Base-by-base conservation (phyloP, 2,797 vertebrate species). In the Arctocebus calabarensis region DNA sequence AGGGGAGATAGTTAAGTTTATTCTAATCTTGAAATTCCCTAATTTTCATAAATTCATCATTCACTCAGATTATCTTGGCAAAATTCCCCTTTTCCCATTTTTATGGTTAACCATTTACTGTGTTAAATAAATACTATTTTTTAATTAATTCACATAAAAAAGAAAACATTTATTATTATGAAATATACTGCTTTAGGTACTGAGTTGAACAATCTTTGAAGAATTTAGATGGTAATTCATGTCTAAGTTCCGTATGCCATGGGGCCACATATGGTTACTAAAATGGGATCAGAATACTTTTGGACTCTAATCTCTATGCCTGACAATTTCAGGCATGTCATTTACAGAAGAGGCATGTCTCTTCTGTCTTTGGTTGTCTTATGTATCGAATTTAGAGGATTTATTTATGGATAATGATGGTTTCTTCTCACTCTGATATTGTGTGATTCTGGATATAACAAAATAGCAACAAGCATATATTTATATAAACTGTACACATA, bases 391-490 rank as follows among this genome's bases (percentile, higher is more conserved):
- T 97, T 92, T 84, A 73, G 81, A 96, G 88, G 34, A 14, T 73
- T 16, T 92, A 68, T 92, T 92, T 91, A 89, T 84, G 81, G 93
- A 94, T 62, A 92, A 70, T 59, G 57, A 90, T 52, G 34, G 29
- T 91, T 97, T 97, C 91, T 97, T 96, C 84, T 82, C 71, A 84
- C 75, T 94, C 94, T 97, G 91, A 97, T 96, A 96, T 77, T 96
- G 94, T 96, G 84, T 93, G 86, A 89, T 87, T 96, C 90, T 96
- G 81, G 81, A 84, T 97, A 95, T 96, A 92, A 94, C 59, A 97
- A 95, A 97, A 87, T 96, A 96, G 95, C 68, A 91, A 77, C 94
- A 94, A 77, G 84, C 91, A 96, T 94, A 81, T 97, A 97, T 96
- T 97, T 94, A 94, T 93, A 78, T 91, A 96, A 96, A 96, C 93